Conservation (phyloP, 2,888 invertebrate species). For the Drosophila kokeensis region DNA sequence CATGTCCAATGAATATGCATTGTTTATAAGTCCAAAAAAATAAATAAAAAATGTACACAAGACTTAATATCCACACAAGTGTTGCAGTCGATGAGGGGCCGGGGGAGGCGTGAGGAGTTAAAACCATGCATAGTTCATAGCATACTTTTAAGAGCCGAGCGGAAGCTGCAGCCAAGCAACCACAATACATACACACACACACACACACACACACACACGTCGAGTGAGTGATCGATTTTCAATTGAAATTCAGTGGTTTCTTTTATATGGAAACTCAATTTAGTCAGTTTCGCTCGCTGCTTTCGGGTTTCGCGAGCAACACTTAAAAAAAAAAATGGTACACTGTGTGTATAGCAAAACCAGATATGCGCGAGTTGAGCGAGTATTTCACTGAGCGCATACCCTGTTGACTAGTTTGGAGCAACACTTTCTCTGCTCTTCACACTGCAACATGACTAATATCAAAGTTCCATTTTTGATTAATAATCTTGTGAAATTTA, state of each 20-base stretch:
- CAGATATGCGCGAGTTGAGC: background rate
- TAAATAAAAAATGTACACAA: background rate
- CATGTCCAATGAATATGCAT: conserved; percentile 53
- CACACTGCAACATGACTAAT: background rate
- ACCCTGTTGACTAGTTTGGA: background rate
- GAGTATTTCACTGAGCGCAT: background rate
- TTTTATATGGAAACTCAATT: conserved; percentile 44
- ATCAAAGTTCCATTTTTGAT: background rate
- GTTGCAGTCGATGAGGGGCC: background rate
- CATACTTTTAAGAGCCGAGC: conserved; percentile 59
- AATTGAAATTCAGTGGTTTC: conserved; percentile 77
- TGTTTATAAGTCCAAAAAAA: conserved; percentile 51
- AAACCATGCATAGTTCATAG: conserved; percentile 62
- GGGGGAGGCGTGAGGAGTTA: background rate
- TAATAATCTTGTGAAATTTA: background rate
- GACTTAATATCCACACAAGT: conserved; percentile 40
- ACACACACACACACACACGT: conserved; percentile 13
- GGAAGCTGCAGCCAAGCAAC: conserved; percentile 60
- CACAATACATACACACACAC: conserved; percentile 31
- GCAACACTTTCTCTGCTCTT: background rate
- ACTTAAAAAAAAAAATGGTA: conserved; percentile 4
- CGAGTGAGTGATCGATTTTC: conserved; percentile 71
- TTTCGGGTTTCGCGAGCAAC: conserved; percentile 18
- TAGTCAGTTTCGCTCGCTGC: conserved; percentile 34
- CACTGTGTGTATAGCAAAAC: background rate